phyloP scores from a whole-genome alignment of 2,113 vertebrate species.

The Tamias sibiricus region DNA sequence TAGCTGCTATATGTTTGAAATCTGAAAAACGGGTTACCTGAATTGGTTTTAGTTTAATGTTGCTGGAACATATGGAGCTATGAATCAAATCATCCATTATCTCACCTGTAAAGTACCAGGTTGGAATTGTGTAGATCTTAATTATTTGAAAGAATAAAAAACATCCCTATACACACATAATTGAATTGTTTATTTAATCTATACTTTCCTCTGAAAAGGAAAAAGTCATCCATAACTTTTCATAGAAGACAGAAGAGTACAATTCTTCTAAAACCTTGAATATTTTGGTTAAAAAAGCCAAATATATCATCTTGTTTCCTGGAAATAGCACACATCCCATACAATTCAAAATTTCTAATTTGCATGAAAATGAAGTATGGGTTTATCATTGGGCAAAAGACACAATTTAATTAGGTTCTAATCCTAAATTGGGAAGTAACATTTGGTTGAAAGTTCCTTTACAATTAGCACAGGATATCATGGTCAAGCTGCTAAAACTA shows the following conservation, averaged over 20 bases:
- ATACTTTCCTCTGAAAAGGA: not conserved
- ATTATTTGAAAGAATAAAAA: not conserved
- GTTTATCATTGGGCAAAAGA: slow-evolving; percentile 19
- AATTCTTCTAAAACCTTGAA: slow-evolving; percentile 17
- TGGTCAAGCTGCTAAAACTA: not conserved
- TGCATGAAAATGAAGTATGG: slow-evolving; percentile 56
- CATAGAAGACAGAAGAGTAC: not conserved
- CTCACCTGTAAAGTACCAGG: not conserved
- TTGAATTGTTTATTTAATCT: not conserved
- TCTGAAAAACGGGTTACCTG: not conserved
- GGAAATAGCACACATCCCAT: slow-evolving; percentile 36
- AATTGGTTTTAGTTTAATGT: not conserved
- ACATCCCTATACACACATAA: not conserved
- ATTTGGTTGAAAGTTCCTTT: slow-evolving; percentile 45
- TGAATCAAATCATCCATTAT: not conserved
- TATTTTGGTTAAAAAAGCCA: slow-evolving; percentile 40
- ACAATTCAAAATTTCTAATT: slow-evolving; percentile 58
- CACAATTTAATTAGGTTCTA: not conserved
- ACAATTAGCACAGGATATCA: not conserved
- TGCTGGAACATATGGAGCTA: not conserved
- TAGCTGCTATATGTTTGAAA: not conserved
- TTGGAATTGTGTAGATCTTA: not conserved
- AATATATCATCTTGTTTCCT: not conserved
- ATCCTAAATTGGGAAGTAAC: slow-evolving; percentile 18
- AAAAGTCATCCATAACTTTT: not conserved